Conservation (phyloP, 1,140 invertebrate species). For the Diuraphis noxia region DNA sequence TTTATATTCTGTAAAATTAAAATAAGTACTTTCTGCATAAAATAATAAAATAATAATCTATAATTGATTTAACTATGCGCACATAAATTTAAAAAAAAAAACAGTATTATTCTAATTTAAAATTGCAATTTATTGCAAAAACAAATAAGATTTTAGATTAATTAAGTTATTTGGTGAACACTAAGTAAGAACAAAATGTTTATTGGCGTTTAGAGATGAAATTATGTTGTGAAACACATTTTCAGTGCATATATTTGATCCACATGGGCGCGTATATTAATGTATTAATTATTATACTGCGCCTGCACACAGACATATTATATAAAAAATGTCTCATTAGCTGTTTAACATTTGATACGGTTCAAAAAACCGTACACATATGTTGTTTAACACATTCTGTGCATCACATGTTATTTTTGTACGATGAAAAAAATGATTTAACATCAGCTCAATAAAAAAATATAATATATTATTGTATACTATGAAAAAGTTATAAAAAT, state of each 20-base stretch:
- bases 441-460: neutral
- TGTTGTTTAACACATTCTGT: neutral
- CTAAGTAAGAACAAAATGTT: neutral
- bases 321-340: constrained; percentile 14
- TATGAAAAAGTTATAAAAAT: neutral
- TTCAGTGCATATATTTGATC: neutral
- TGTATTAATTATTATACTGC: constrained; percentile 9
- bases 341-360: constrained; percentile 7
- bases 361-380: neutral
- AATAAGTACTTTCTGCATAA: neutral
- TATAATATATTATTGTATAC: neutral
- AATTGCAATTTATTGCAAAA: neutral
- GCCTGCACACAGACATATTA: neutral
- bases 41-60: neutral
- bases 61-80: neutral
- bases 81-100: neutral
- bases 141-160: neutral
- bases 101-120: neutral
- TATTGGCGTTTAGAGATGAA: neutral
- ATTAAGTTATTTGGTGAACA: neutral
- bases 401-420: neutral
- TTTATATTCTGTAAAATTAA: neutral
- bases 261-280: neutral
- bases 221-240: neutral
- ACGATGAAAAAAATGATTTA: neutral